Percentiles rank a stretch among this genome's conserved stretches.
Evolutionary conservation across 2,113 vertebrate genomes (phyloP).

Genomic region (Thermophis baileyi): DNA sequence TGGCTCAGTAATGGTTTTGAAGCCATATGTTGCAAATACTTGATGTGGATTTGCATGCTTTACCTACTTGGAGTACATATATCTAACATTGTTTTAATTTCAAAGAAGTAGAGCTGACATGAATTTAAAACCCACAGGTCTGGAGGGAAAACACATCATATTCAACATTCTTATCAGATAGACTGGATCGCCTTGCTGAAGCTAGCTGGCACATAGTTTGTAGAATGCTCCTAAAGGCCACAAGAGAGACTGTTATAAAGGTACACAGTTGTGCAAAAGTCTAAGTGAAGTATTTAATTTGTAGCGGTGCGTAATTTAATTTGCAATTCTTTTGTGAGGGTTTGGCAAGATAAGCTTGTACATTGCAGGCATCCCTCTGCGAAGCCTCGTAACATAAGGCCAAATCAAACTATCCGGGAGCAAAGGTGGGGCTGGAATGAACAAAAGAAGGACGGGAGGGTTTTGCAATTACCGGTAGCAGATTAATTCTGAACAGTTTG

Average conservation of each 20-base stretch:
- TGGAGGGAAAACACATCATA: neutral
- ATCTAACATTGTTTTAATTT: neutral
- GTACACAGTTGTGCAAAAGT: neutral
- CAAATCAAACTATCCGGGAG: neutral
- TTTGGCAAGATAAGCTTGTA: neutral
- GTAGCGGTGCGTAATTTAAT: neutral
- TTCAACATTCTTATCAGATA: neutral
- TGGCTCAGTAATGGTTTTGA: neutral
- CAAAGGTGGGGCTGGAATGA: neutral
- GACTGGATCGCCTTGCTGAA: neutral
- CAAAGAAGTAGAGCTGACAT: neutral
- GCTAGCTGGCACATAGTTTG: neutral
- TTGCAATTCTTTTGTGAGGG: neutral
- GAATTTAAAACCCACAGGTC: neutral
- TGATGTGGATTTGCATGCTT: neutral
- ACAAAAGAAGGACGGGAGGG: neutral
- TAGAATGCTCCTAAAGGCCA: neutral
- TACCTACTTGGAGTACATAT: neutral
- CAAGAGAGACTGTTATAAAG: neutral
- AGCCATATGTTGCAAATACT: neutral
- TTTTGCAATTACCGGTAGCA: neutral
- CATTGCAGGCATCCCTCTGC: neutral
- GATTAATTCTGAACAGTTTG: neutral
- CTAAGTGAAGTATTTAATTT: neutral
- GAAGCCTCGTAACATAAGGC: neutral